Evolutionary conservation across 2,797 vertebrate species (phyloP).

Genomic region (Eutrigla gurnardus): DNA sequence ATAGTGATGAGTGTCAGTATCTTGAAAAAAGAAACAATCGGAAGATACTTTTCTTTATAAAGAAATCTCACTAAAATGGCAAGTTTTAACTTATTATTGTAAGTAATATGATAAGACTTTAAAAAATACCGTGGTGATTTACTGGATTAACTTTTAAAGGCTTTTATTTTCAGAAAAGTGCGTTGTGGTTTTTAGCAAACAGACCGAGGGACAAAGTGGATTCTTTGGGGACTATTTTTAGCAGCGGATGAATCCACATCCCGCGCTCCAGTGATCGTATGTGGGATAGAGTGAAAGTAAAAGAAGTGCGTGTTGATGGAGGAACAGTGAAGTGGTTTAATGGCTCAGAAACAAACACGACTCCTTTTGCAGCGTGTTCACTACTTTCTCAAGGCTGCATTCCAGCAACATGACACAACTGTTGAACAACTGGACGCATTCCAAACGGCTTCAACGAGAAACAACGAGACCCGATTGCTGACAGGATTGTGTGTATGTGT

Average conservation of each 20-base stretch:
- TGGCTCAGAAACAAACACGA: not conserved
- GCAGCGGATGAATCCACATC: slow-evolving; percentile 1
- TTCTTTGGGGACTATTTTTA: slow-evolving; percentile 13
- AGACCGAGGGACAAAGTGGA: not conserved
- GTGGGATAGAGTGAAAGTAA: not conserved
- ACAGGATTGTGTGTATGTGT: not conserved
- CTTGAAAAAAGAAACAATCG: no score
- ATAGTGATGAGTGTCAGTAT: not conserved
- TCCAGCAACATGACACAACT: slow-evolving; percentile 30
- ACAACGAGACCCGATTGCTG: not conserved
- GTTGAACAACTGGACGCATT: slow-evolving; percentile 48
- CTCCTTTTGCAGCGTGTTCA: not conserved
- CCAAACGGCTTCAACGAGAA: slow-evolving; percentile 16
- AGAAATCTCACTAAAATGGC: no score
- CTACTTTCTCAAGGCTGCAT: slow-evolving; percentile 16
- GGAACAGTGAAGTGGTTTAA: not conserved
- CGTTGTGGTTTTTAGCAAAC: not conserved
- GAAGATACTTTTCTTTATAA: no score
- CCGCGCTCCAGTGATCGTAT: not conserved
- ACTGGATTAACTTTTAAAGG: not conserved
- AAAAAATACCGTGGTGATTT: no score
- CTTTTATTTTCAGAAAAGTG: not conserved
- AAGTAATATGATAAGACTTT: no score
- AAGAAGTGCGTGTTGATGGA: not conserved
- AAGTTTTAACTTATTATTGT: no score